Evolutionary conservation across 2,113 vertebrate genomes (phyloP).

Genomic region (Clinocottus analis): DNA sequence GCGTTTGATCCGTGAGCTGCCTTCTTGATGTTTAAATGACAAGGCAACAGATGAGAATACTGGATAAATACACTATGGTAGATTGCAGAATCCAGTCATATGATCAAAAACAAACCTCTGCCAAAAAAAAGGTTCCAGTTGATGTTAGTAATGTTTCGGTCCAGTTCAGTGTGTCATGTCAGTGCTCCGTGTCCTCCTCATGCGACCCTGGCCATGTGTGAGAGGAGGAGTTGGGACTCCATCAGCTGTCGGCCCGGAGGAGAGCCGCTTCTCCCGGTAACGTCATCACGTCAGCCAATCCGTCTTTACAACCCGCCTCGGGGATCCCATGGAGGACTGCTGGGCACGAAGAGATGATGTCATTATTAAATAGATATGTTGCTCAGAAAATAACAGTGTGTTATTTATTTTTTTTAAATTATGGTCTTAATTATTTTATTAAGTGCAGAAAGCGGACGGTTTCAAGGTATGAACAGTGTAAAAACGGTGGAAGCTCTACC

Average conservation of each 20-base stretch:
- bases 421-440: not conserved
- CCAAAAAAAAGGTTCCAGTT: conserved; percentile 21
- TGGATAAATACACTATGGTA: conserved; percentile 18
- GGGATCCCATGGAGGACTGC: conserved; percentile 76
- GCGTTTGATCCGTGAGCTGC: conserved; percentile 47
- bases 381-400: not conserved
- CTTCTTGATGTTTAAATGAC: conserved; percentile 28
- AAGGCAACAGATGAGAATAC: conserved; percentile 50
- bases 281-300: conserved; percentile 76
- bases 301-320: conserved; percentile 62
- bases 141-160: conserved; percentile 5
- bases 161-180: conserved; percentile 57
- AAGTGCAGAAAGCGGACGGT: too few species aligned
- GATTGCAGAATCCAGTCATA: conserved; percentile 26
- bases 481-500: conserved; percentile 11
- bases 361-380: not conserved
- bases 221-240: conserved; percentile 73
- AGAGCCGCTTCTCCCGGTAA: conserved; percentile 72
- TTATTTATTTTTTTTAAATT: too few species aligned
- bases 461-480: not conserved
- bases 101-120: conserved; percentile 38
- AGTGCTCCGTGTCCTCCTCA: conserved; percentile 49
- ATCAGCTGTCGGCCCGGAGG: conserved; percentile 78
- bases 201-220: conserved; percentile 49
- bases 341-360: conserved; percentile 6